These are phyloP conservation scores for Aproaerema taeniolella DNA, from an alignment of 2,888 invertebrate genomes.

Conservation along the genomic window DNA sequence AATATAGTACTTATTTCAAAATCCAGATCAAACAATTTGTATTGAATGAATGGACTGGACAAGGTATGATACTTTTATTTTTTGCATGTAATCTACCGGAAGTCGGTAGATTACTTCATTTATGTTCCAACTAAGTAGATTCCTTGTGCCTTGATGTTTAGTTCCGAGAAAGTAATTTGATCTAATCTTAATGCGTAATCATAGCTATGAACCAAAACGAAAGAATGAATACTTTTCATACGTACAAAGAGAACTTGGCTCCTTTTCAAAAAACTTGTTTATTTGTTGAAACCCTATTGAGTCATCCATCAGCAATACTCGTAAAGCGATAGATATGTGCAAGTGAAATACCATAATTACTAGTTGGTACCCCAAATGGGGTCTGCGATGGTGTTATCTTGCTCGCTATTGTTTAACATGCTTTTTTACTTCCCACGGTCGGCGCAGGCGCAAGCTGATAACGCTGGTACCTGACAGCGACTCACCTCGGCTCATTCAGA, in stretches of 20 bases:
- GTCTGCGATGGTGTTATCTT: constrained; percentile 69
- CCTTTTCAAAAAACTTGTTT: too few relatives aligned
- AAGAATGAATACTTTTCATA: too few relatives aligned
- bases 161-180: too few relatives aligned
- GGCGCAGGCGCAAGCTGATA: constrained; percentile 50
- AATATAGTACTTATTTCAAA: constrained; percentile 13
- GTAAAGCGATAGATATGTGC: constrained; percentile 15
- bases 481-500: background rate
- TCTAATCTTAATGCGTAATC: constrained; percentile 1
- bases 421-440: constrained; percentile 74
- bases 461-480: constrained; percentile 42
- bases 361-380: constrained; percentile 63
- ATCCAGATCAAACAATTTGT: constrained; percentile 13
- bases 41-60: constrained; percentile 14
- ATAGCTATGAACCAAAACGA: too few relatives aligned
- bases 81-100: constrained; percentile 9
- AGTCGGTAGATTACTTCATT: constrained; percentile 6
- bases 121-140: background rate
- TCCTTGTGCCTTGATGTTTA: too few relatives aligned
- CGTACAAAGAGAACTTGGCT: too few relatives aligned
- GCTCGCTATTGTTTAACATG: constrained; percentile 69
- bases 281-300: too few relatives aligned
- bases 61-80: too few relatives aligned
- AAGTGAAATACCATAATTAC: constrained; percentile 60
- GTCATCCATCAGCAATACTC: too few relatives aligned